These are phyloP conservation scores for Mizuhopecten yessoensis DNA, from an alignment of 1,140 invertebrate species.

Conservation along the genomic window DNA sequence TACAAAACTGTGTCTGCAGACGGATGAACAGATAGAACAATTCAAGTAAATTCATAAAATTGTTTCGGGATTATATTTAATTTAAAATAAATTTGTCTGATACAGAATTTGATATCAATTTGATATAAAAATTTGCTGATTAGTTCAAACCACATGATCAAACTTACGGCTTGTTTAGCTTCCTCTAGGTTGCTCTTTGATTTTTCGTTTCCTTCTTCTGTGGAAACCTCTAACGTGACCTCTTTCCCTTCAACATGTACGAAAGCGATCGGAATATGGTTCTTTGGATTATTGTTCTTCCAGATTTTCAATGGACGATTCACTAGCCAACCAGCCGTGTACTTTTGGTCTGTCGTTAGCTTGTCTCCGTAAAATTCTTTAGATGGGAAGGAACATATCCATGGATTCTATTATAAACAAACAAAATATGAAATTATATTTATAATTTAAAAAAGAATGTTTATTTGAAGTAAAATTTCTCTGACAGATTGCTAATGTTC, in stretches of 20 bases:
- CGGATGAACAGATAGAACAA: too few species aligned
- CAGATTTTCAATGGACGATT: not conserved
- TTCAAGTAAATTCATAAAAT: too few species aligned
- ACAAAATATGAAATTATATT: not conserved
- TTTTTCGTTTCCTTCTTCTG: constrained; percentile 69
- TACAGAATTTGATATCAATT: too few species aligned
- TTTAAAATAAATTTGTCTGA: too few species aligned
- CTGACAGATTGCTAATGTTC: too few species aligned
- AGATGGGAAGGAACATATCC: not conserved
- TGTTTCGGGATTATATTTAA: too few species aligned
- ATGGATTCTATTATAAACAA: not conserved
- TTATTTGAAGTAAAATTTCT: too few species aligned
- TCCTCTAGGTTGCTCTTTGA: constrained; percentile 70
- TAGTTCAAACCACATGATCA: too few species aligned
- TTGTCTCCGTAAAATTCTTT: not conserved
- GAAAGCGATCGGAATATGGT: constrained; percentile 42
- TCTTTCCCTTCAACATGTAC: constrained; percentile 69
- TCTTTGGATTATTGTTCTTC: not conserved
- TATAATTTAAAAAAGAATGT: too few species aligned
- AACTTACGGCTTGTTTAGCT: constrained; percentile 42
- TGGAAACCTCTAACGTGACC: constrained; percentile 63
- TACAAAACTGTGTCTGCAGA: too few species aligned
- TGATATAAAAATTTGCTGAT: too few species aligned
- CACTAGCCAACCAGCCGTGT: not conserved
- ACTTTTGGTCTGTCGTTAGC: not conserved